Evolutionary conservation across 2,797 vertebrate species (phyloP), one percentile per base, ranked within the genome.

Genomic region (Gambelia wislizenii): DNA sequence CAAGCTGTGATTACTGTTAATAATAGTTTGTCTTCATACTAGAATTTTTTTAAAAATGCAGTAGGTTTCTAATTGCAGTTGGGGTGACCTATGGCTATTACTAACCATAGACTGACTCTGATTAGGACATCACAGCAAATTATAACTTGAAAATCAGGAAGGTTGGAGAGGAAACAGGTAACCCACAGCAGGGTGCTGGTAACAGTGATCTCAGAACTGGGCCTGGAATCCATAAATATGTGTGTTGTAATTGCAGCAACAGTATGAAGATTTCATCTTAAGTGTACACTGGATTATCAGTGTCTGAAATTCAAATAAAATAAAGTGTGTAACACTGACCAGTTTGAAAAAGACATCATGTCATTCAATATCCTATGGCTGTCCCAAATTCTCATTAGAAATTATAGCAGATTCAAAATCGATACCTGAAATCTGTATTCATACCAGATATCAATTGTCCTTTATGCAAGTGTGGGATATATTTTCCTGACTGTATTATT

Each of bases 401-500:
- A 75, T 27, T 49, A 61, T 85, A 30, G 25, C 91, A 82, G 39
- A 44, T 39, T 52, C 54, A 13, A 6, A 16, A 54, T 83, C 59
- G 20, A 2, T 3, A 0, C 67, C 42, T n/a, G 49, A 78, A 69
- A 13, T 79, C 1, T 56, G 13, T 74, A 70, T 88, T 86, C 84
- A 2, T 4, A 59, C 86, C 33, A 42, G 84, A 22, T 10, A 82
- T 59, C 54, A 85, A 0, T 77, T 0, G 0, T 49, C 22, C 59
- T 94, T 93, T 77, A 59, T 70, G 42, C 2, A 39, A 64, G 0
- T 72, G 30, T n/a, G 22, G 70, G 75, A 87, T 79, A n/a, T 79
- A 49, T 49, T 83, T 89, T 89, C 56, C 22, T 75, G 42, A 16
- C 83, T 83, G n/a, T 8, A 33, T 87, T 91, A 44, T 92, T 90